Base-by-base conservation (phyloP, 2,888 invertebrate genomes). In the Drosophila recens region DNA sequence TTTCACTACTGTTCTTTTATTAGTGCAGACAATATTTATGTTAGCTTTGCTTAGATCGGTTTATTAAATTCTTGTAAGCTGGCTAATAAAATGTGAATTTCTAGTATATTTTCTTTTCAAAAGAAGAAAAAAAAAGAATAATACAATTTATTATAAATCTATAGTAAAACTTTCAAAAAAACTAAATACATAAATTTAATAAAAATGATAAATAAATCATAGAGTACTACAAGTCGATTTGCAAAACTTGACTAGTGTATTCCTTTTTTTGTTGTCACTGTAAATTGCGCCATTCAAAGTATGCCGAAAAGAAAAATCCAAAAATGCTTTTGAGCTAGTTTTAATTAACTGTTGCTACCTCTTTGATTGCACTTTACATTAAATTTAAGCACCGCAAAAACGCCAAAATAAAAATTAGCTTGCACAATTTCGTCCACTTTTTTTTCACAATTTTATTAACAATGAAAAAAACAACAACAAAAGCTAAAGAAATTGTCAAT, bases 401-500 rank as follows among this genome's bases (percentile, higher is more conserved):
- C 53, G 42, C 6, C 45, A 48, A 62, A 64, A 43, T 45, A 51
- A 67, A 65, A 62, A 73, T 67, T 51, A 53, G 40, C 63, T 76
- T 77, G 71, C 78, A 42, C 78, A 71, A 78, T 71, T 72, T 64
- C 6, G 36, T 58, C 56, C 54, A 64, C 42, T 38, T 68, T 68
- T 75, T 82, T 82, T 82, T 49, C 72, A 81, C 69, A 79, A 87
- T 87, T 84, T 82, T 67, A 54, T 72, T 52, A 80, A 84, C 87
- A 87, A 84, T 76, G 61, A 34, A 51, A 45, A 65, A 6, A 65
- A 63, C 53, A 33, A 45, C 49, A 72, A 79, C 5, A 20, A 40
- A 34, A 54, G 23, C 27, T 23, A 46, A 20, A 10, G 48, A 75
- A 82, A 79, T 67, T 82, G 87, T 86, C 85, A 86, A 86, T 86